phyloP scores from a whole-genome alignment of 2,113 vertebrate species.

The Thalassarche chlororhynchos region DNA sequence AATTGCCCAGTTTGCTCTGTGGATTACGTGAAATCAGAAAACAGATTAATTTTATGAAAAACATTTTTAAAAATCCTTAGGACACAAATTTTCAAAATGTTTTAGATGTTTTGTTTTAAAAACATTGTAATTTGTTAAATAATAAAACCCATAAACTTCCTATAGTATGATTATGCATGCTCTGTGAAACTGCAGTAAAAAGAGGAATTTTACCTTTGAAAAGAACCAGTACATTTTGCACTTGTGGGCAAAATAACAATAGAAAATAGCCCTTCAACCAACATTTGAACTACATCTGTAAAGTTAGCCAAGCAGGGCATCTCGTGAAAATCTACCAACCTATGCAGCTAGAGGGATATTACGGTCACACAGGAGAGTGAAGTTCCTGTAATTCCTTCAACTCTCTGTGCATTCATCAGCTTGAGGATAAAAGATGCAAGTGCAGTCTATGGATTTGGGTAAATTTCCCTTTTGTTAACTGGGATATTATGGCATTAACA shows the following conservation, averaged over 20 bases:
- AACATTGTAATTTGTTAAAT: background rate
- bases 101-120: background rate
- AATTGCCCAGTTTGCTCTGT: background rate
- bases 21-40: background rate
- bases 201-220: background rate
- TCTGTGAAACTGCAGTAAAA: background rate
- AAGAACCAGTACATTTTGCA: background rate
- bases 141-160: background rate
- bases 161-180: background rate
- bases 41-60: background rate
- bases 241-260: background rate
- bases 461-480: background rate
- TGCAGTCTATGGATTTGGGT: background rate
- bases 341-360: background rate
- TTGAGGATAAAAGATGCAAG: background rate
- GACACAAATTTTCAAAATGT: background rate
- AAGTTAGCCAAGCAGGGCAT: background rate
- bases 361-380: background rate
- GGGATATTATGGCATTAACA: background rate
- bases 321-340: background rate
- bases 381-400: slow-evolving; percentile 24
- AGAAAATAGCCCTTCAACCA: background rate
- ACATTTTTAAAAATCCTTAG: background rate
- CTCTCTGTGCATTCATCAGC: background rate
- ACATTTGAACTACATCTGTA: background rate